Conservation (phyloP, 1,140 invertebrate genomes). For the Drosophila tani region DNA sequence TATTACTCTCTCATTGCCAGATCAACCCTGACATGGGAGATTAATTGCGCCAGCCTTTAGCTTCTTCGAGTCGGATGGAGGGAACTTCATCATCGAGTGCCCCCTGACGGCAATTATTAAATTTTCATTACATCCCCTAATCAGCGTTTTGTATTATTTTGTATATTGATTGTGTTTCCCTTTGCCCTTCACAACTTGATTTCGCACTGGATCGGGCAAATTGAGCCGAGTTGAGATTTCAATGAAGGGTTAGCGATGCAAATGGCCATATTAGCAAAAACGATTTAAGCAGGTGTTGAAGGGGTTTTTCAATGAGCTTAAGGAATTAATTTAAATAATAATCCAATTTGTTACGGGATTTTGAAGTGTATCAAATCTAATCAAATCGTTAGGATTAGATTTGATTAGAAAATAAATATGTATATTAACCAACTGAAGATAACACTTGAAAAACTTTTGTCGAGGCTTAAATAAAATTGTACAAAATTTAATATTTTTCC, state of each 20-base stretch:
- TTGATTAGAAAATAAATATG: no score
- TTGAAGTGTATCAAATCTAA: background rate
- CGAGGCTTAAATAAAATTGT: background rate
- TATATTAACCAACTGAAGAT: no score
- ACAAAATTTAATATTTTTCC: no score
- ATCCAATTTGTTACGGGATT: background rate
- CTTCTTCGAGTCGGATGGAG: background rate
- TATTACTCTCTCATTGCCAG: slow-evolving; percentile 28
- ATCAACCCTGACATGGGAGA: slow-evolving; percentile 49
- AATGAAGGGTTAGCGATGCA: slow-evolving; percentile 15
- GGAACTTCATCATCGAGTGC: slow-evolving; percentile 58
- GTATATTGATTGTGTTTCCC: slow-evolving; percentile 68
- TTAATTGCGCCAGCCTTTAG: slow-evolving; percentile 67
- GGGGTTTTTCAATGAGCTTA: background rate
- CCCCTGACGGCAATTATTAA: slow-evolving; percentile 79
- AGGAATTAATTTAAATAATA: background rate
- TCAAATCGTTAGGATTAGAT: no score
- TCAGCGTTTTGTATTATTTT: slow-evolving; percentile 68
- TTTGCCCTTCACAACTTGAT: slow-evolving; percentile 12
- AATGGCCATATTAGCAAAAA: slow-evolving; percentile 20
- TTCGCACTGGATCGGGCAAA: slow-evolving; percentile 13
- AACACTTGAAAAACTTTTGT: background rate
- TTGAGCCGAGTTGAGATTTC: slow-evolving; percentile 2
- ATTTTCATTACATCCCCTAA: slow-evolving; percentile 85
- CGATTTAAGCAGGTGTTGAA: slow-evolving; percentile 64